Evolutionary conservation across 2,888 invertebrate species (phyloP).

Genomic region (Lysandra bellargus): DNA sequence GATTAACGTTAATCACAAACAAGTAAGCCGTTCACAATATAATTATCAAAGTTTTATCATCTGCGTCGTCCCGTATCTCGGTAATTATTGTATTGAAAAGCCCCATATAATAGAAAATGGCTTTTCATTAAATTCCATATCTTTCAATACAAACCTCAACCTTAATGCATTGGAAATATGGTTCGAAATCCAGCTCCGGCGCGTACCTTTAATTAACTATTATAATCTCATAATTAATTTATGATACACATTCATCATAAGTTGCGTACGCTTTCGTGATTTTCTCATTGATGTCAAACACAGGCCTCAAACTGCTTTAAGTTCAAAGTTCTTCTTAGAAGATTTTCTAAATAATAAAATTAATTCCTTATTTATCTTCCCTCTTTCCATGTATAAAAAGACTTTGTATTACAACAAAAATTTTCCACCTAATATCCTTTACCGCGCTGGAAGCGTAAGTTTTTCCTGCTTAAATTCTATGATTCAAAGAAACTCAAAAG

Average conservation of each 20-base stretch:
- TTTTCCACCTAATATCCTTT: too few relatives aligned
- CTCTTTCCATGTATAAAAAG: too few relatives aligned
- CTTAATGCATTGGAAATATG: not conserved
- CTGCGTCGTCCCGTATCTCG: not conserved
- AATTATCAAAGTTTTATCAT: constrained; percentile 18
- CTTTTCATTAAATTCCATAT: not conserved
- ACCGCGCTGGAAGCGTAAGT: too few relatives aligned
- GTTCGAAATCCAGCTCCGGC: not conserved
- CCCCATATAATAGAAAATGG: constrained; percentile 33
- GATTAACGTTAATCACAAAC: not conserved
- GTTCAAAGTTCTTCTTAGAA: too few relatives aligned
- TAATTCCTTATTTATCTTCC: too few relatives aligned
- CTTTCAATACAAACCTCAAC: not conserved
- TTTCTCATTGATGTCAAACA: not conserved
- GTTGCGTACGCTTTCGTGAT: not conserved
- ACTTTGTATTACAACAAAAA: too few relatives aligned
- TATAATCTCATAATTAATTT: not conserved
- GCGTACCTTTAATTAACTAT: constrained; percentile 5
- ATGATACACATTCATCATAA: constrained; percentile 10
- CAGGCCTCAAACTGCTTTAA: not conserved
- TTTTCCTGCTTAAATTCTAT: too few relatives aligned
- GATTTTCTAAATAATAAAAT: too few relatives aligned
- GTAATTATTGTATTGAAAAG: constrained; percentile 34
- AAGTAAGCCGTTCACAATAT: not conserved
- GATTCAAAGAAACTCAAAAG: too few relatives aligned